Evolutionary conservation across 2,797 vertebrate genomes (phyloP).

Genomic region (Dipus sagitta): DNA sequence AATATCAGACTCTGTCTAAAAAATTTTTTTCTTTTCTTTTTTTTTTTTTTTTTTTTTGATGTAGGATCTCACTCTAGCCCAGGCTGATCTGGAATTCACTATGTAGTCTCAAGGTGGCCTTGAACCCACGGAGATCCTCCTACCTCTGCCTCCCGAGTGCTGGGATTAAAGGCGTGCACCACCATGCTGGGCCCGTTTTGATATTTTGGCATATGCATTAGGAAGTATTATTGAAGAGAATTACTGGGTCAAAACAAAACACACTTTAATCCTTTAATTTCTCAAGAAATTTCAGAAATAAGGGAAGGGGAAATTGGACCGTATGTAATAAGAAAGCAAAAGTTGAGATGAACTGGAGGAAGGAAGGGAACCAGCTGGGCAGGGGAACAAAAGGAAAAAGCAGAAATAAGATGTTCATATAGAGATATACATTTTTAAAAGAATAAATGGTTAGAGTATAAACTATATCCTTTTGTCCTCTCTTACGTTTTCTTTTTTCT

Average conservation of each 20-base stretch:
- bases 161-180: no score
- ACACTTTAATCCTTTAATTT: conserved; percentile 47
- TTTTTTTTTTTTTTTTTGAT: neutral
- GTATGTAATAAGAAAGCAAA: no score
- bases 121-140: no score
- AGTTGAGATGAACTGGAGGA: no score
- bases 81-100: no score
- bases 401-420: neutral
- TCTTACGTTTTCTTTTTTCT: conserved; percentile 39
- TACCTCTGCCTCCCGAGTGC: no score
- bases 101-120: no score
- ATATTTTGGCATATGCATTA: conserved; percentile 5
- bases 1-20: neutral
- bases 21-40: neutral
- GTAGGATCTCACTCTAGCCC: no score
- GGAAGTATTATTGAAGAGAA: neutral
- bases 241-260: neutral
- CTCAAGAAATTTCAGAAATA: conserved; percentile 16
- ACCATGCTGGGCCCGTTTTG: no score
- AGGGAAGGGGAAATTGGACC: no score
- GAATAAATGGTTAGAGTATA: neutral
- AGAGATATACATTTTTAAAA: neutral
- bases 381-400: no score
- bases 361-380: no score
- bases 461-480: neutral